A percentile compares a stretch with the other conserved stretches of the same genome.
Evolutionary conservation across 2,797 vertebrate species (phyloP).

Genomic region (Decapterus maruadsi): DNA sequence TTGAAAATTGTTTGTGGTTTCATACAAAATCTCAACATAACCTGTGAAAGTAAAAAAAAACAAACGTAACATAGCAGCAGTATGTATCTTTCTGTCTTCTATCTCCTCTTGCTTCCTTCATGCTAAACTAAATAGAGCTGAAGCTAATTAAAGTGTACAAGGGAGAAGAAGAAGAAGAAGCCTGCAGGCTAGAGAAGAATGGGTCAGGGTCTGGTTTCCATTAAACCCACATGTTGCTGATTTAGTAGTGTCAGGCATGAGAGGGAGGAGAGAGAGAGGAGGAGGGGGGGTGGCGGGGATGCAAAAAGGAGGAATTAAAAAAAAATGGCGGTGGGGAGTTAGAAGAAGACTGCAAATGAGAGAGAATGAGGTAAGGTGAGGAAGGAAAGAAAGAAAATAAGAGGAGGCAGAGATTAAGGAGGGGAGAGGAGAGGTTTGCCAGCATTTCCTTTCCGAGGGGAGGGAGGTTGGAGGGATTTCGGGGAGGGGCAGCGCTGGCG

Average conservation of each 20-base stretch:
- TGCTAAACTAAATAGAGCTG: constrained; percentile 29
- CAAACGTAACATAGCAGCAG: neutral
- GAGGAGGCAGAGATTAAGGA: constrained; percentile 28
- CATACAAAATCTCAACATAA: constrained; percentile 19
- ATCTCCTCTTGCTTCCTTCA: neutral
- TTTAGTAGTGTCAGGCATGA: constrained; percentile 75
- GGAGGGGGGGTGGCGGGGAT: neutral
- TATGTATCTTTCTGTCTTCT: constrained; percentile 10
- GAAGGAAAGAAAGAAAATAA: constrained; percentile 19
- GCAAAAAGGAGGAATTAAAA: constrained; percentile 38
- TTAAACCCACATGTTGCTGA: constrained; percentile 84
- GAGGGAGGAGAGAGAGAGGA: constrained; percentile 18
- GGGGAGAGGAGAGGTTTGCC: constrained; percentile 46
- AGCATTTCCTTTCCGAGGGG: constrained; percentile 67
- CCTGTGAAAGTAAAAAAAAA: constrained; percentile 36
- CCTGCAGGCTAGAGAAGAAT: constrained; percentile 55
- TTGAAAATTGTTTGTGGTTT: constrained; percentile 4
- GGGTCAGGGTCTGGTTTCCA: constrained; percentile 79
- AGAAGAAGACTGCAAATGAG: constrained; percentile 48
- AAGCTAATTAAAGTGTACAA: constrained; percentile 41
- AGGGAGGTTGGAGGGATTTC: constrained; percentile 29
- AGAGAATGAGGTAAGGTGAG: constrained; percentile 52
- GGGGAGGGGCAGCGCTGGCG: constrained; percentile 79
- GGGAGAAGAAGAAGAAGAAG: constrained; percentile 27
- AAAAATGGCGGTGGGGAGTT: constrained; percentile 38